These are phyloP conservation scores for Tupiocoris notatus DNA, from an alignment of 2,888 invertebrate genomes.

Conservation along the genomic window DNA sequence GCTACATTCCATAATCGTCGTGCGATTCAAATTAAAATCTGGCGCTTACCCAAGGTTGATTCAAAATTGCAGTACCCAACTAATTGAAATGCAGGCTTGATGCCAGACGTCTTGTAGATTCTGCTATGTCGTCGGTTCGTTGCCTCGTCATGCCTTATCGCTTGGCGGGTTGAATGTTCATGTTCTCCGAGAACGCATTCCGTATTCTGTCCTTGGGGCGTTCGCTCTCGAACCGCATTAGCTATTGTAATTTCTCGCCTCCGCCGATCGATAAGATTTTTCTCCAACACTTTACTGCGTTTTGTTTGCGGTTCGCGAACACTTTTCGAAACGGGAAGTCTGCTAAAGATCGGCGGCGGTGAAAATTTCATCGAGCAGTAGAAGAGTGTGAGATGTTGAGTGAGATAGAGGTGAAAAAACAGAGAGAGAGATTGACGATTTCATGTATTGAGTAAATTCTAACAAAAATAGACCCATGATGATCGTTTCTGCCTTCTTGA, in stretches of 20 bases:
- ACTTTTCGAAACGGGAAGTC: neutral
- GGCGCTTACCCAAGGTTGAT: neutral
- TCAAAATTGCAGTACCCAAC: neutral
- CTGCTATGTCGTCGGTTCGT: neutral
- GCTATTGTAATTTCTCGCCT: constrained; percentile 4
- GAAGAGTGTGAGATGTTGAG: too few species aligned
- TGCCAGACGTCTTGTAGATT: neutral
- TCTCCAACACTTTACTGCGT: neutral
- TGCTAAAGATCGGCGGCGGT: too few species aligned
- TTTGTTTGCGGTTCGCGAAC: neutral
- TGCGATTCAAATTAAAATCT: neutral
- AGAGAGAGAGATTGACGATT: too few species aligned
- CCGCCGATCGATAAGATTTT: neutral
- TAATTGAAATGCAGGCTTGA: neutral
- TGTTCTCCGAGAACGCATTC: neutral
- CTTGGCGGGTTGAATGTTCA: neutral
- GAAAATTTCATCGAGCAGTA: too few species aligned
- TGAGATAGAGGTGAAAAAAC: too few species aligned
- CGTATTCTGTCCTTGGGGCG: constrained; percentile 12
- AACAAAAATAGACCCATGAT: too few species aligned
- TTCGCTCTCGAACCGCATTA: constrained; percentile 15
- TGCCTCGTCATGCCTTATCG: neutral
- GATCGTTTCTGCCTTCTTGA: too few species aligned
- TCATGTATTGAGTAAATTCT: too few species aligned
- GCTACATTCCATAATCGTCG: neutral